phyloP scores from a whole-genome alignment of 2,888 invertebrate species.

The Aelia acuminata region DNA sequence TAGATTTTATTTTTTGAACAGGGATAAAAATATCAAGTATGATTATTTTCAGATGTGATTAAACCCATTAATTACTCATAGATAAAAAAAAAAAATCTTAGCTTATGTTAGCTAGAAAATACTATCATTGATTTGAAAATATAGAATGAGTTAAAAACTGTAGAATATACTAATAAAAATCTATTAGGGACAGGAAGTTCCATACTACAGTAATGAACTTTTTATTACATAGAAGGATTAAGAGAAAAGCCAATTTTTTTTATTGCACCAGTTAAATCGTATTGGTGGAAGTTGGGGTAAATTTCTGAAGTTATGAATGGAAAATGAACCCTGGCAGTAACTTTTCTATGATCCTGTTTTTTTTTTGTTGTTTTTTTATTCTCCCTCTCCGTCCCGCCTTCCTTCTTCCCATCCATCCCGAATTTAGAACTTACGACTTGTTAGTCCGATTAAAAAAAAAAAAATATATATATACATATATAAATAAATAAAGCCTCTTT shows the following conservation, averaged over 20 bases:
- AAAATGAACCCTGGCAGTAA: constrained; percentile 14
- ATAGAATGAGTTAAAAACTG: background rate
- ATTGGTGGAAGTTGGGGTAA: background rate
- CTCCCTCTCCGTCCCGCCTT: background rate
- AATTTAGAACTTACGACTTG: constrained; percentile 12
- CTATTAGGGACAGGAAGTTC: background rate
- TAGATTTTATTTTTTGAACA: no score
- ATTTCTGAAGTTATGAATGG: constrained; percentile 18
- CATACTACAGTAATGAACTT: background rate
- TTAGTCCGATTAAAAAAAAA: background rate
- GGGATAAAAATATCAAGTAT: no score
- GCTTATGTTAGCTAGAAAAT: no score
- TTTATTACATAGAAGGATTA: background rate
- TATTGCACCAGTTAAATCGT: constrained; percentile 23
- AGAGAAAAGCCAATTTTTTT: background rate
- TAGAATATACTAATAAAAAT: background rate
- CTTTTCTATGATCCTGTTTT: constrained; percentile 6
- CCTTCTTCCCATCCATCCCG: background rate
- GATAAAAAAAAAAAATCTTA: no score
- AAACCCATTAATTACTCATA: no score
- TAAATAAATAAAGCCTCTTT: no score
- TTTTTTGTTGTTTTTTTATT: background rate
- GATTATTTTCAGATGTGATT: no score
- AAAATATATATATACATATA: no score
- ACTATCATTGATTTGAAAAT: background rate